Base-by-base conservation (phyloP, 1,140 invertebrate species). In the Drosophila sucinea region DNA sequence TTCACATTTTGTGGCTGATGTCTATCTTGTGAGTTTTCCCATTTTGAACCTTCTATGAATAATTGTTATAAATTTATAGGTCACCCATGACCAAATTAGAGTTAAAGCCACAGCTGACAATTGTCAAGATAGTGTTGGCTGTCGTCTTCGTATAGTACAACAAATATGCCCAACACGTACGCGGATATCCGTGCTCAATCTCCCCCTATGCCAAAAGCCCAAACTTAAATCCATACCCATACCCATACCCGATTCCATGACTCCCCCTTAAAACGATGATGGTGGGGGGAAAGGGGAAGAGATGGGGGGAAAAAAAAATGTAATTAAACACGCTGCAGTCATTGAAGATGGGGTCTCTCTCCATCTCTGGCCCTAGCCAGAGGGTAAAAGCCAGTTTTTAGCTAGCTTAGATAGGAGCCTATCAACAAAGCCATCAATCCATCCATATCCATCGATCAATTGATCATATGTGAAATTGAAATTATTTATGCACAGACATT, bases 141-240 rank as follows among this genome's bases (percentile, higher is more conserved):
- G 23, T n/a, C 44, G 60, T 61, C 40, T 27, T 38, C 30, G 38
- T 38, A 58, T 25, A 58, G 7, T 64, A 54, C 27, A n/a, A 29
- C 25, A 25, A 44, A 70, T 55, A 89, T 83, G 84, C 85, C 47
- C 30, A 62, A 64, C 84, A 89, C 84, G 84, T 89, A 89, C 74
- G 69, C 84, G 84, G 84, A 89, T 89, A 81, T 89, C 84, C 84
- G 84, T 87, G 84, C 83, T 73, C 84, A 87, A 87, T 87, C 38
- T 44, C 56, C 73, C 71, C 66, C 67, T 70, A 67, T 67, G 44
- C 23, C 44, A 51, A 51, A 51, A 51, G 23, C 67, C 81, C 73
- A 70, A 77, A 77, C 68, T 70, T 65, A 83, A 76, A 76, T 65
- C 65, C 51, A 65, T 73, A 23, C 38, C 60, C 60, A 30, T 44